Conservation (phyloP, 2,113 vertebrate species). For the Sterrhoptilus dennistouni region DNA sequence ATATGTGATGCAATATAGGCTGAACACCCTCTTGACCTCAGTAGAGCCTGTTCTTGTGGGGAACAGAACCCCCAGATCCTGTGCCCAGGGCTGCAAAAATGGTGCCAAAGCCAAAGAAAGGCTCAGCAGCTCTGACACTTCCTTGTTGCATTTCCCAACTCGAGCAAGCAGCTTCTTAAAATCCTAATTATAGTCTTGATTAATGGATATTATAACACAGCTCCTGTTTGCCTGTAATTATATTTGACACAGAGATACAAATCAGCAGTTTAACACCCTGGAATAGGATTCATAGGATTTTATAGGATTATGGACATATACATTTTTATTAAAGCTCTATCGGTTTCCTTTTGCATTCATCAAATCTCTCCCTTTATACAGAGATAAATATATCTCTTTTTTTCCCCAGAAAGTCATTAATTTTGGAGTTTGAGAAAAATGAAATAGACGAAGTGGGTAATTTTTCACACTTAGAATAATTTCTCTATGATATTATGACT, state of each 20-base stretch:
- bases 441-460: conserved; percentile 79
- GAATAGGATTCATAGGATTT: conserved; percentile 57
- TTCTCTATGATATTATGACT: conserved; percentile 70
- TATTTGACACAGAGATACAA: conserved; percentile 56
- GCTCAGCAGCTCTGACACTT: neutral
- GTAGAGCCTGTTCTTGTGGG: neutral
- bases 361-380: conserved; percentile 58
- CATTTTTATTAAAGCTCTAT: conserved; percentile 65
- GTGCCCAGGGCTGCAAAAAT: neutral
- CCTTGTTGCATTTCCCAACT: neutral
- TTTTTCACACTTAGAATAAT: conserved; percentile 83
- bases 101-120: rapidly evolving
- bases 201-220: conserved; percentile 46
- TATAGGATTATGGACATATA: conserved; percentile 53
- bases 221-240: conserved; percentile 43
- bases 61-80: neutral
- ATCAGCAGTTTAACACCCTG: conserved; percentile 54
- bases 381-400: conserved; percentile 66
- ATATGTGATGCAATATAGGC: rapidly evolving
- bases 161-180: neutral
- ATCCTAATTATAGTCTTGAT: conserved; percentile 58
- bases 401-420: conserved; percentile 72
- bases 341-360: conserved; percentile 68
- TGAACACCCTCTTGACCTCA: neutral
- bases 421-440: conserved; percentile 75